Evolutionary conservation across 2,888 invertebrate genomes (phyloP).

Genomic region (Macrophya annulata): DNA sequence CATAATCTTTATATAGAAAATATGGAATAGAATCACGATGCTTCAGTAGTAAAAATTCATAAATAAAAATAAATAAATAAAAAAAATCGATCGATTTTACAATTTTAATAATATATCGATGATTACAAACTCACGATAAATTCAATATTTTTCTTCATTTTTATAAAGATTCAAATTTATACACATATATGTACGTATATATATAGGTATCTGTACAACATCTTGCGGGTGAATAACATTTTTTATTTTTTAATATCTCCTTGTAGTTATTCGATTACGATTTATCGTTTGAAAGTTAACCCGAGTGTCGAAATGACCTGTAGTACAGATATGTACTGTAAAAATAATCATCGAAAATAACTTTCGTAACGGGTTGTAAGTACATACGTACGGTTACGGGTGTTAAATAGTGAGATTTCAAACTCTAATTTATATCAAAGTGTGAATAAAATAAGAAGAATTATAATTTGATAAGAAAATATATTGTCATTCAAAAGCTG

Average conservation of each 20-base stretch:
- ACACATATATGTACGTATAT: neutral
- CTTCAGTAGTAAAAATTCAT: no score
- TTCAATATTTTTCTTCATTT: neutral
- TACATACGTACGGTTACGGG: neutral
- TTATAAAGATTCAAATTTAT: neutral
- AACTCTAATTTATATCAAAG: neutral
- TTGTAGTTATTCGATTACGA: neutral
- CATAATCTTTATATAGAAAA: neutral
- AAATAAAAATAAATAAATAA: no score
- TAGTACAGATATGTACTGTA: neutral
- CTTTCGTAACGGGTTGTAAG: constrained; percentile 19
- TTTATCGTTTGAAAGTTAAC: constrained; percentile 46
- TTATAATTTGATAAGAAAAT: neutral
- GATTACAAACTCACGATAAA: neutral
- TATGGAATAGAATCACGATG: neutral
- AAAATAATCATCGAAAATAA: constrained; percentile 22
- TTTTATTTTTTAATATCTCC: constrained; percentile 8
- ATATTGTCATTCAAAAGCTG: neutral
- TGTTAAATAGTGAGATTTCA: neutral
- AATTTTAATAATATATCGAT: neutral
- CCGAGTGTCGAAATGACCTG: constrained; percentile 21
- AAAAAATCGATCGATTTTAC: neutral
- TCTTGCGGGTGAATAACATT: constrained; percentile 8
- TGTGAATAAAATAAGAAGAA: neutral
- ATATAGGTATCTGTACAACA: neutral